These are phyloP conservation scores for Lysiphlebus fabarum DNA, from an alignment of 1,140 invertebrate species.

Conservation along the genomic window DNA sequence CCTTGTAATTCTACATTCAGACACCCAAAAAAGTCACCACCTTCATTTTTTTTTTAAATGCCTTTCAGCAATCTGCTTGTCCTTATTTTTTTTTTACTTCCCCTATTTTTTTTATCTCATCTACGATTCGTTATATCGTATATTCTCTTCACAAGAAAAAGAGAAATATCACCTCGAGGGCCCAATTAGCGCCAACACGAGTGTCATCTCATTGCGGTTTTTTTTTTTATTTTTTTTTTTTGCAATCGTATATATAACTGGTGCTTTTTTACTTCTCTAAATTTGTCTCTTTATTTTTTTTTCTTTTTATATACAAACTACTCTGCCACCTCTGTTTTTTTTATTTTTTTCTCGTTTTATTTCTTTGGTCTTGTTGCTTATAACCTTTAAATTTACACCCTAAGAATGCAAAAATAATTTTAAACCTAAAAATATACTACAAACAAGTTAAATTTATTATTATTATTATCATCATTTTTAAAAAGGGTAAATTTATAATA, in stretches of 20 bases:
- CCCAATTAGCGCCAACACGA: constrained; percentile 54
- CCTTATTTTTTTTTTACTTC: constrained; percentile 1
- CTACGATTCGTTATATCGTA: constrained; percentile 4
- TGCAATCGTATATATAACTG: constrained; percentile 48
- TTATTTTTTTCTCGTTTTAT: constrained; percentile 9
- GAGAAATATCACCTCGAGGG: constrained; percentile 50
- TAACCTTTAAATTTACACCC: constrained; percentile 15
- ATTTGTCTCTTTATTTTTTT: neutral
- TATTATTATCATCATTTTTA: neutral
- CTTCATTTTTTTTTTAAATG: constrained; percentile 19
- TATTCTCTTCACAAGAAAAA: neutral
- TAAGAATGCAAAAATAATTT: constrained; percentile 20
- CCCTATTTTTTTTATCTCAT: constrained; percentile 1
- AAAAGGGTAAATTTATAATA: too few species aligned
- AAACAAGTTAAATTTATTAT: neutral
- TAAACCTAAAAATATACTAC: neutral
- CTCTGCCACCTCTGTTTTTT: neutral
- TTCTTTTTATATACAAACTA: neutral
- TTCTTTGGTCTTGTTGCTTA: constrained; percentile 9
- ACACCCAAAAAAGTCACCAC: constrained; percentile 23
- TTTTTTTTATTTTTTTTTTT: too few species aligned
- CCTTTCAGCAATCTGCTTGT: neutral
- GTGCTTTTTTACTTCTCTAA: constrained; percentile 39
- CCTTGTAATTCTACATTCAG: constrained; percentile 13
- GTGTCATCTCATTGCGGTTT: constrained; percentile 52